phyloP scores from a whole-genome alignment of 2,888 invertebrate genomes.

The Charanyca ferruginea region DNA sequence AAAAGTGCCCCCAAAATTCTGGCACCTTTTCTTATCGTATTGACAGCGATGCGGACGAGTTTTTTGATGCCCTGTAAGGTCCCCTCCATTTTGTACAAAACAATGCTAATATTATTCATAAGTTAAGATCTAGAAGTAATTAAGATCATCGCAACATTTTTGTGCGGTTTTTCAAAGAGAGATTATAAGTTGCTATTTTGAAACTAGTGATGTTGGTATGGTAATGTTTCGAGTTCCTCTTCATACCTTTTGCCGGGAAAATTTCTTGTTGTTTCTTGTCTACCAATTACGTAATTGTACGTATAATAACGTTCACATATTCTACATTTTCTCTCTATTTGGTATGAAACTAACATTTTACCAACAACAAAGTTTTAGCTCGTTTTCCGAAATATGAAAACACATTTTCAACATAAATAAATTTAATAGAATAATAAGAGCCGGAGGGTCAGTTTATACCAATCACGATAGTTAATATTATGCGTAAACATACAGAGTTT shows the following conservation, averaged over 20 bases:
- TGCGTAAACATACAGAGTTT: slow-evolving; percentile 14
- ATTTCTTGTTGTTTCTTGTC: not conserved
- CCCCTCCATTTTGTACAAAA: no score
- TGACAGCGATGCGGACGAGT: no score
- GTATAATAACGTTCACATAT: not conserved
- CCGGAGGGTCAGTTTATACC: slow-evolving; percentile 16
- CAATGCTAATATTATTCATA: no score
- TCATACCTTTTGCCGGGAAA: not conserved
- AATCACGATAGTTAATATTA: slow-evolving; percentile 27
- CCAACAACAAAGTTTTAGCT: not conserved
- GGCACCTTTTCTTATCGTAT: no score
- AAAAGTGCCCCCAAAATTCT: no score
- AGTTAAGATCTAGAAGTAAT: no score
- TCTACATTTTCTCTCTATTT: not conserved
- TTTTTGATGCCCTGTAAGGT: no score
- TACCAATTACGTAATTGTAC: not conserved
- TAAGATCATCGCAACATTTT: not conserved
- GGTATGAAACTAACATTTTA: not conserved
- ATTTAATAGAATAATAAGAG: slow-evolving; percentile 9
- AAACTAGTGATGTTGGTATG: not conserved
- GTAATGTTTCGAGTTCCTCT: not conserved
- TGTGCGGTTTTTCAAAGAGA: not conserved
- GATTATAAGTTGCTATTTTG: not conserved
- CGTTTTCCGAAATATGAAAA: not conserved
- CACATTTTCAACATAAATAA: slow-evolving; percentile 6